phyloP scores from a whole-genome alignment of 2,113 vertebrate genomes.

The Panthera tigris region DNA sequence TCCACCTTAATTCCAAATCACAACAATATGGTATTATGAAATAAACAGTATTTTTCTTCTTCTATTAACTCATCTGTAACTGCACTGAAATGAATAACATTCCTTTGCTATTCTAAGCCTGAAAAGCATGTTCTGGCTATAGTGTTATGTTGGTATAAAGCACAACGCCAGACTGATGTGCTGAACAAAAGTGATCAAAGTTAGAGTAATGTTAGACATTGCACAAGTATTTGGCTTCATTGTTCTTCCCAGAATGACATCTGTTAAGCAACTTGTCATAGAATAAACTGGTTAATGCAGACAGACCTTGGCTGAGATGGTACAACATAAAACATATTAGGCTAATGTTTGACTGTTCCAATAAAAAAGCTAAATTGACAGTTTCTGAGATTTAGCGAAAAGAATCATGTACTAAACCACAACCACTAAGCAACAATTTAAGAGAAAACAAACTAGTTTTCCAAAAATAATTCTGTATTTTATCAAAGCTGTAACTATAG shows the following conservation, averaged over 20 bases:
- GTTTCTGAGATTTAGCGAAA: slow-evolving; percentile 80
- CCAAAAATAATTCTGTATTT: slow-evolving; percentile 53
- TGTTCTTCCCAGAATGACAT: slow-evolving; percentile 92
- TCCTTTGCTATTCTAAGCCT: slow-evolving; percentile 93
- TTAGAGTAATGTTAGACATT: slow-evolving; percentile 88
- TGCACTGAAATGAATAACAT: slow-evolving; percentile 95
- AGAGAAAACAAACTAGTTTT: slow-evolving; percentile 73
- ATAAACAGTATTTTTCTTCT: slow-evolving; percentile 99
- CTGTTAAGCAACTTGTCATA: slow-evolving; percentile 92
- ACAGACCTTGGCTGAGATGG: slow-evolving; percentile 85
- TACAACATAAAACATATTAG: slow-evolving; percentile 85
- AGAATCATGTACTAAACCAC: slow-evolving; percentile 68
- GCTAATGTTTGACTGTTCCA: slow-evolving; percentile 84
- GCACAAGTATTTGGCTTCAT: slow-evolving; percentile 89
- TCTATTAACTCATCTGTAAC: slow-evolving; percentile 93
- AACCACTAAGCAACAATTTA: slow-evolving; percentile 69
- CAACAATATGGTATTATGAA: slow-evolving; percentile 92
- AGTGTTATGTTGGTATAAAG: slow-evolving; percentile 96
- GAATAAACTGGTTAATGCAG: slow-evolving; percentile 92
- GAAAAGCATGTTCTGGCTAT: slow-evolving; percentile 89
- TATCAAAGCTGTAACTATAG: slow-evolving; percentile 22
- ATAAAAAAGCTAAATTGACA: slow-evolving; percentile 81
- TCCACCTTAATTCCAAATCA: slow-evolving; percentile 92
- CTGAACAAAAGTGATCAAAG: slow-evolving; percentile 97
- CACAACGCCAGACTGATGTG: slow-evolving; percentile 98